phyloP scores from a whole-genome alignment of 2,797 vertebrate species.

The Pseudocheirus occidentalis region DNA sequence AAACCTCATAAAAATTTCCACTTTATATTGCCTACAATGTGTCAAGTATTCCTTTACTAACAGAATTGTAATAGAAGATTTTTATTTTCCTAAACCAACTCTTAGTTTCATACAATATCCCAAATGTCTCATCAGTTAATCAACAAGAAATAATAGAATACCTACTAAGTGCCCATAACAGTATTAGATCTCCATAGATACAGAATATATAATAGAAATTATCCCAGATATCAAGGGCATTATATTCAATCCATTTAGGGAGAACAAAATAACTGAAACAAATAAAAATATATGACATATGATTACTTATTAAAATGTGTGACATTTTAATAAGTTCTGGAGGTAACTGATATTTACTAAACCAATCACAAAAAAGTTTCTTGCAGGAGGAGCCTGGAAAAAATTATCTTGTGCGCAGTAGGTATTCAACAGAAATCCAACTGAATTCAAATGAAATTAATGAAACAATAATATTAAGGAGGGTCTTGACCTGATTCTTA shows the following conservation, averaged over 20 bases:
- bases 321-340: not conserved
- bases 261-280: constrained; percentile 7
- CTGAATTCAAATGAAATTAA: not conserved
- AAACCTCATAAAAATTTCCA: constrained; percentile 46
- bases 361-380: not conserved
- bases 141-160: not conserved
- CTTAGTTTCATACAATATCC: not conserved
- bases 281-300: not conserved
- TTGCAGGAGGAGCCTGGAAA: not conserved
- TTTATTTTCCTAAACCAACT: constrained; percentile 5
- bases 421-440: not conserved
- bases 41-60: not conserved
- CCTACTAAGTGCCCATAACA: not conserved
- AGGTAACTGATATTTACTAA: not conserved
- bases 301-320: not conserved
- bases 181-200: not conserved
- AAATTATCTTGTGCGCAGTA: not conserved
- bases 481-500: not conserved
- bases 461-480: not conserved
- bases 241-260: not conserved
- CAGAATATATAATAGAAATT: not conserved
- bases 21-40: not conserved
- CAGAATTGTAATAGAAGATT: not conserved
- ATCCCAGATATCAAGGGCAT: not conserved
- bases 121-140: not conserved